These are phyloP conservation scores for Ellobius talpinus DNA, from an alignment of 2,113 vertebrate genomes.

Conservation along the genomic window DNA sequence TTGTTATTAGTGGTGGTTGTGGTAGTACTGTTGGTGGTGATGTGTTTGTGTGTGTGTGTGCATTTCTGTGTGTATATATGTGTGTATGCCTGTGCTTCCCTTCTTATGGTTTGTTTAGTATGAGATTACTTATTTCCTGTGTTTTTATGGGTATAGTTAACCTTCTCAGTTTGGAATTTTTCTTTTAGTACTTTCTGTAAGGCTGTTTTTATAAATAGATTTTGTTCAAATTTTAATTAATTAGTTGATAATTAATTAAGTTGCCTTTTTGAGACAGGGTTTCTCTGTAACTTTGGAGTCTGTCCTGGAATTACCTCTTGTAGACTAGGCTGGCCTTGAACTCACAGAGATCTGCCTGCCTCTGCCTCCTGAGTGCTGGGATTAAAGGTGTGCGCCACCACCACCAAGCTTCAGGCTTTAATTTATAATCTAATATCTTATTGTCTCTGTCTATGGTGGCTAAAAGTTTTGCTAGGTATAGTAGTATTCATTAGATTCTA, in stretches of 20 bases:
- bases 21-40: not conserved
- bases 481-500: not conserved
- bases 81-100: not conserved
- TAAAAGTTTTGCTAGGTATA: not conserved
- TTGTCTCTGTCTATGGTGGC: not conserved
- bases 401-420: not conserved
- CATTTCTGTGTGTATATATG: not conserved
- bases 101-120: not conserved
- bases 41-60: not conserved
- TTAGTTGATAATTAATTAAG: too few species aligned
- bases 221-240: not conserved
- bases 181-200: not conserved
- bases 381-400: too few species aligned
- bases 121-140: not conserved
- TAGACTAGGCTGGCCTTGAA: too few species aligned
- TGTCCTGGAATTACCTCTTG: too few species aligned
- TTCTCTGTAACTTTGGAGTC: too few species aligned
- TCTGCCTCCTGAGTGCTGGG: too few species aligned
- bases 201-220: not conserved
- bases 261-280: too few species aligned
- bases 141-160: not conserved
- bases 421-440: not conserved
- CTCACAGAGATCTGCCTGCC: too few species aligned
- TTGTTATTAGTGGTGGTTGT: not conserved
- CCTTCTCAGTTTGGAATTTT: not conserved